These are phyloP conservation scores for Alca torda DNA, from an alignment of 2,797 vertebrate species.

Conservation along the genomic window DNA sequence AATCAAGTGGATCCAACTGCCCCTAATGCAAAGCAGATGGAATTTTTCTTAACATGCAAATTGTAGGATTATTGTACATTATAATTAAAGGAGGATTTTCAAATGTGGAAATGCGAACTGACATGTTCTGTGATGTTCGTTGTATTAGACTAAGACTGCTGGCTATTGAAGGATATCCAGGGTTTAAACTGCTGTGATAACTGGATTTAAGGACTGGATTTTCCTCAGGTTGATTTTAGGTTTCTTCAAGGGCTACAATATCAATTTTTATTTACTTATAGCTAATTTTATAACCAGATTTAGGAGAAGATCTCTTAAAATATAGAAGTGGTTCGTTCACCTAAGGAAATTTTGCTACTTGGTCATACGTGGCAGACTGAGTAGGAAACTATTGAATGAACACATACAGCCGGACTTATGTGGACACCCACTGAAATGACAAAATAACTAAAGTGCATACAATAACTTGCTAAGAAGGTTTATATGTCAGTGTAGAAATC, in stretches of 20 bases:
- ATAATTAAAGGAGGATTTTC: slow-evolving; percentile 57
- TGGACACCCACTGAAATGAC: neutral
- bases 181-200: neutral
- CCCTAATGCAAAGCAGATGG: slow-evolving; percentile 74
- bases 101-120: slow-evolving; percentile 35
- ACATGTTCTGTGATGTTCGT: neutral
- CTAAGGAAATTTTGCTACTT: neutral
- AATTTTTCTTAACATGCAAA: slow-evolving; percentile 51
- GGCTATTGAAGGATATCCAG: neutral
- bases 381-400: neutral
- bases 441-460: neutral
- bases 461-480: neutral
- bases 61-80: slow-evolving; percentile 38
- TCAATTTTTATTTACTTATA: neutral
- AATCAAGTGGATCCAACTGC: slow-evolving; percentile 69
- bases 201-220: neutral
- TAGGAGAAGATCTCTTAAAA: neutral
- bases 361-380: neutral
- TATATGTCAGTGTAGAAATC: neutral
- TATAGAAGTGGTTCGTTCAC: neutral
- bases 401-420: neutral
- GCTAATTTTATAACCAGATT: neutral
- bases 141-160: neutral
- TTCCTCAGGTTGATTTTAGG: neutral
- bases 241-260: neutral